Percentiles rank a stretch among this genome's conserved stretches.
Conservation (phyloP, 2,113 vertebrate genomes). For the Tringa solitaria region DNA sequence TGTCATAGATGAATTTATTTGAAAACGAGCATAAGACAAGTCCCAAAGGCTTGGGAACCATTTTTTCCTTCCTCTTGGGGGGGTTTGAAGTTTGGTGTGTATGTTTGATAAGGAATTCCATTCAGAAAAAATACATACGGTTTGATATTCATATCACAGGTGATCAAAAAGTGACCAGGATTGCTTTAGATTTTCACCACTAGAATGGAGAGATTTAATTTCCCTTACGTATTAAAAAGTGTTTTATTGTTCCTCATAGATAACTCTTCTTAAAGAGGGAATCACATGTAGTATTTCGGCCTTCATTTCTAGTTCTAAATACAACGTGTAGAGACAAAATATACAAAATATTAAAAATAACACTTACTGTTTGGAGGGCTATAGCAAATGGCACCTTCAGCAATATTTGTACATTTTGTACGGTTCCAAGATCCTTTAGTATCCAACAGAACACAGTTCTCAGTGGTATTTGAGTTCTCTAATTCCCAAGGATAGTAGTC, state of each 20-base stretch:
- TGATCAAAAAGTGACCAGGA: neutral
- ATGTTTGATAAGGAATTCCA: neutral
- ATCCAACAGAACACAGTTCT: constrained; percentile 81
- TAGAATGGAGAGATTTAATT: neutral
- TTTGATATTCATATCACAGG: neutral
- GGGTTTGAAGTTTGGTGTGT: neutral
- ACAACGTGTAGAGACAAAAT: neutral
- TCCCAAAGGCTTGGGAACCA: neutral
- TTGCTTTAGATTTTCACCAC: neutral
- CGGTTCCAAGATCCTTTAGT: constrained; percentile 82
- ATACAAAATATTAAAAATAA: neutral
- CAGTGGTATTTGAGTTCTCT: constrained; percentile 25
- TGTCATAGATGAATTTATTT: neutral
- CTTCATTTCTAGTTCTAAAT: neutral
- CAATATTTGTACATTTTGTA: constrained; percentile 71
- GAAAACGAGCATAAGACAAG: neutral
- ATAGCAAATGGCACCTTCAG: constrained; percentile 91
- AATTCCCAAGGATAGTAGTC: constrained; percentile 75
- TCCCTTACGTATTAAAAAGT: neutral
- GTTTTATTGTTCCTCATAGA: neutral
- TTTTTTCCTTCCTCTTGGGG: neutral
- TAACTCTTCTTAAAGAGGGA: neutral
- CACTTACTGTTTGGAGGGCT: constrained; percentile 71
- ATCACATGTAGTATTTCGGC: neutral
- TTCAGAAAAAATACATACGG: neutral